Evolutionary conservation across 2,888 invertebrate species (phyloP), one percentile per base, ranked within the genome.

Genomic region (Drosophila maculinotata): DNA sequence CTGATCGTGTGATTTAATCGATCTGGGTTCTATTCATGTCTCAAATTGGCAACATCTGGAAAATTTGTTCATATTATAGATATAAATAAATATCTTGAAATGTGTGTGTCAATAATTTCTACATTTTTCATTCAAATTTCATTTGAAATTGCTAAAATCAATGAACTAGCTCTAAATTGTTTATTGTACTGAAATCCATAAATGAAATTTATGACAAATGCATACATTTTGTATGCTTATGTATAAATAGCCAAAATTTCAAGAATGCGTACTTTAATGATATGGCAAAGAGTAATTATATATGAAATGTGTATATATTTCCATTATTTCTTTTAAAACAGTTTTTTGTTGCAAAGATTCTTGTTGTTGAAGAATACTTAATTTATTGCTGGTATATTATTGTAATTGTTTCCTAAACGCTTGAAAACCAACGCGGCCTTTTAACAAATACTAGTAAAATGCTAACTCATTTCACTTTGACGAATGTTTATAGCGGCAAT

Each of bases 1-100:
- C 41, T 25, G 67, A 53, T 60, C 62, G 73, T 62, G 52, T 53
- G 73, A 62, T 73, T 67, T 49, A 67, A 72, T 71, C 56, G 56
- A 56, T 59, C 10, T 60, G 20, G 36, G 9, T 51, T 51, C 47
- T 39, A 51, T 45, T 28, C 38, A 28, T 42, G 48, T 33, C 49
- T 41, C 12, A 17, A 58, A 41, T 51, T 47, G 41, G 30, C 39
- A 31, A 8, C 31, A 41, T 38, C 47, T 39, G 51, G 20, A 51
- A 31, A 15, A 14, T 36, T 39, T 63, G 25, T 28, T 28, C 38
- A 39, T 53, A 47, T 42, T 44, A 33, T 3, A 12, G 1, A 10
- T 35, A 23, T 54, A 20, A 20, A 20, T 42, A 42, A 28, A 12
- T 48, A 31, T 15, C 12, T 20, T 28, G 7, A 20, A 17, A 36